Percentiles rank a stretch among this genome's conserved stretches.
Conservation (phyloP, 2,888 invertebrate genomes). For the Plagodis dolabraria region DNA sequence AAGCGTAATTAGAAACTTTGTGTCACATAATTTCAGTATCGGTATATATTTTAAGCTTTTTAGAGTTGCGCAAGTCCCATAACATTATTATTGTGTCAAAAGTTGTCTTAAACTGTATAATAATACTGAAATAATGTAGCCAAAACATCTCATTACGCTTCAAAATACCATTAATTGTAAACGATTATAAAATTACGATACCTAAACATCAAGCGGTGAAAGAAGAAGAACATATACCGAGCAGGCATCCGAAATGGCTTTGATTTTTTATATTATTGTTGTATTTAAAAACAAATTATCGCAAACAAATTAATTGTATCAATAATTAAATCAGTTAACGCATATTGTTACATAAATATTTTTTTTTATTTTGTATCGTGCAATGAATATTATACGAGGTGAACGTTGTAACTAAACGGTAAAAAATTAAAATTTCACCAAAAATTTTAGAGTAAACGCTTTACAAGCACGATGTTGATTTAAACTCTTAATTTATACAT, state of each 20-base stretch:
- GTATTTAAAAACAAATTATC: constrained; percentile 20
- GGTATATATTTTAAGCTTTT: too few species aligned
- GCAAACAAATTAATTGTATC: constrained; percentile 2
- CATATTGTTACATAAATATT: neutral
- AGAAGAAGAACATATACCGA: constrained; percentile 25
- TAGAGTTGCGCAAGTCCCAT: too few species aligned
- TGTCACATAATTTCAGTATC: neutral
- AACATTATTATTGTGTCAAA: too few species aligned
- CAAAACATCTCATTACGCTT: too few species aligned
- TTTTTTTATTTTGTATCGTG: constrained; percentile 10
- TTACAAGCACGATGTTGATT: too few species aligned
- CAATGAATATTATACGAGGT: constrained; percentile 2
- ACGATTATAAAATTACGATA: constrained; percentile 23
- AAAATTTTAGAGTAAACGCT: too few species aligned
- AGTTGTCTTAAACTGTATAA: too few species aligned
- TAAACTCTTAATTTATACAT: too few species aligned
- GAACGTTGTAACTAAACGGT: too few species aligned
- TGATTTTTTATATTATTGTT: constrained; percentile 40
- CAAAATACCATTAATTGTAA: constrained; percentile 1
- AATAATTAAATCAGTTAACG: neutral
- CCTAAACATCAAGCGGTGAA: constrained; percentile 36
- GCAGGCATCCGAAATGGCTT: constrained; percentile 37
- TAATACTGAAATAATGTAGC: too few species aligned
- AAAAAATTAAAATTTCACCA: too few species aligned
- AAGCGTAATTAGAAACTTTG: constrained; percentile 17